Conservation (phyloP, 2,888 invertebrate genomes). For the Leucoptera coffeella region DNA sequence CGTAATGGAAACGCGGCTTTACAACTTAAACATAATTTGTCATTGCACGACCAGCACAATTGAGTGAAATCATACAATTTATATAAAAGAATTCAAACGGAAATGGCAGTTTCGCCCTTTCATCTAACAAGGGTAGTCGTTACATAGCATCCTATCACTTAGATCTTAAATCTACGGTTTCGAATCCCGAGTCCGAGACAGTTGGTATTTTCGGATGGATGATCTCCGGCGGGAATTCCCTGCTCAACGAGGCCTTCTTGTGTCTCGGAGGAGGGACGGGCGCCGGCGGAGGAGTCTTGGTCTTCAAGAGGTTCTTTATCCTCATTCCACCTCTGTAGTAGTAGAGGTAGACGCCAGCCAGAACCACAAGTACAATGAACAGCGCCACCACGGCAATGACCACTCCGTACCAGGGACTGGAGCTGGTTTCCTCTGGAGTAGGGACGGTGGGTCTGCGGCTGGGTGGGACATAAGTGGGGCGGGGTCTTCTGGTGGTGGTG, state of each 20-base stretch:
- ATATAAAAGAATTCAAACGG: too few relatives aligned
- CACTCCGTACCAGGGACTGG: conserved; percentile 44
- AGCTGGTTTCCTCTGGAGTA: conserved; percentile 30
- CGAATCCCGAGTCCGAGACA: conserved; percentile 38
- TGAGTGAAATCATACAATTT: too few relatives aligned
- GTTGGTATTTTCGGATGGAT: conserved; percentile 22
- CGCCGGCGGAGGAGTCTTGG: conserved; percentile 23
- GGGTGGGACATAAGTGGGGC: conserved; percentile 36
- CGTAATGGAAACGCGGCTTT: too few relatives aligned
- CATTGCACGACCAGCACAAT: too few relatives aligned
- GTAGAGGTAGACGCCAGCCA: conserved; percentile 67
- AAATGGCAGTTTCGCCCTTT: too few relatives aligned
- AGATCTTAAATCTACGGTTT: conserved; percentile 37
- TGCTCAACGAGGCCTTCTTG: conserved; percentile 28
- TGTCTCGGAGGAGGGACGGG: conserved; percentile 41
- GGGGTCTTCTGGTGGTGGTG: conserved; percentile 33
- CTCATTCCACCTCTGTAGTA: conserved; percentile 68
- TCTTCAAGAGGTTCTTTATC: conserved; percentile 58
- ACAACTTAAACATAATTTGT: too few relatives aligned
- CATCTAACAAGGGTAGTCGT: too few relatives aligned
- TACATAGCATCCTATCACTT: too few relatives aligned
- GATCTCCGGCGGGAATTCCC: conserved; percentile 29
- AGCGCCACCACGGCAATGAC: conserved; percentile 61
- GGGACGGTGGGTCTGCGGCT: conserved; percentile 31
- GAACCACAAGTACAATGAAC: conserved; percentile 57